These are phyloP conservation scores for Eospalax fontanierii DNA, from an alignment of 2,797 vertebrate genomes.

Conservation along the genomic window DNA sequence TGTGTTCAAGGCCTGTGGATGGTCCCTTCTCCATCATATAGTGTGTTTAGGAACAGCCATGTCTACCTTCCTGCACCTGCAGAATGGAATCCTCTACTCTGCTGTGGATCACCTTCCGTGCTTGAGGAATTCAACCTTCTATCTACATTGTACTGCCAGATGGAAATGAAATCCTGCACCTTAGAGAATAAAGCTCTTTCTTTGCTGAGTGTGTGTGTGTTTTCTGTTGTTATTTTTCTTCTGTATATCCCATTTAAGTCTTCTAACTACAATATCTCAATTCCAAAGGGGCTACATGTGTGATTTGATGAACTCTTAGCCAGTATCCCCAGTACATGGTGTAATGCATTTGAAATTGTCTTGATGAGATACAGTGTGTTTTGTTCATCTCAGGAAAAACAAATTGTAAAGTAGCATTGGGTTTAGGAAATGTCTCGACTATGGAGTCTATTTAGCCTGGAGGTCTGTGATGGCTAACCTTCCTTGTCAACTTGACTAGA, in stretches of 20 bases:
- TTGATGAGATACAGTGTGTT: not conserved
- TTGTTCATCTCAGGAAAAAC: not conserved
- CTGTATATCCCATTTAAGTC: not conserved
- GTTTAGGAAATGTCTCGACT: not conserved
- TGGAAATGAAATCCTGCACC: not conserved
- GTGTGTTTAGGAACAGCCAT: not conserved
- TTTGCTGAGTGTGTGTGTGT: fast-evolving
- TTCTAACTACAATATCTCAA: not conserved
- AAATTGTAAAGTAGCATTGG: not conserved
- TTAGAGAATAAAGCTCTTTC: not conserved
- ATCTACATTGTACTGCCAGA: not conserved
- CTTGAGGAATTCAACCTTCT: not conserved
- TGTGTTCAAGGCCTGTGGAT: not conserved
- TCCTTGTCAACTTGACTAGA: not conserved
- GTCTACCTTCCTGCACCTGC: not conserved
- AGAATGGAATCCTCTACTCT: not conserved
- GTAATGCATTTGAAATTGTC: not conserved
- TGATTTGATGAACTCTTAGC: not conserved
- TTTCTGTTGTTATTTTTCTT: not conserved
- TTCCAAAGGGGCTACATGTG: not conserved
- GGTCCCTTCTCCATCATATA: fast-evolving
- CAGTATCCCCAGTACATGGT: not conserved
- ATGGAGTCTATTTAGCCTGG: not conserved
- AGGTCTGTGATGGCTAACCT: not conserved
- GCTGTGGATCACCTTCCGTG: not conserved